Base-by-base conservation (phyloP, 2,888 invertebrate genomes). In the Herminia tarsipennalis region DNA sequence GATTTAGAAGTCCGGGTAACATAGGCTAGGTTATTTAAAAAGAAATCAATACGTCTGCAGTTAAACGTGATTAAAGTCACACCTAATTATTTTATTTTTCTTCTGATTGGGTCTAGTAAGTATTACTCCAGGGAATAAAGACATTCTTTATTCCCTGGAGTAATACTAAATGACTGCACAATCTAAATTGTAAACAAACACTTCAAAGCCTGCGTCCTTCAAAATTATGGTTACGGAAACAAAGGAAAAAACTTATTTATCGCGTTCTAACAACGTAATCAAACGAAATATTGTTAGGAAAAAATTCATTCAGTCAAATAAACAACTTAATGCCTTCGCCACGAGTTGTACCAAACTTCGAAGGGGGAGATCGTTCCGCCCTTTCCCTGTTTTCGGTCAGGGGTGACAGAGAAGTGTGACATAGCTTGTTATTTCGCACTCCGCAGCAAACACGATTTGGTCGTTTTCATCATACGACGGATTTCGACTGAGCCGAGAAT, bases 301-400 rank as follows among this genome's bases (percentile, higher is more conserved):
- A n/a, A 34, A 56, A 65, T 43, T 56, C 57, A 65, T 65, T 39
- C 44, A 49, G 22, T 34, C 46, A 48, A 61, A 61, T 61, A 62
- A 65, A 65, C 62, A 56, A 53, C 17, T 53, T 47, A 37, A 45
- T 49, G 49, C 46, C 10, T 28, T 24, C 18, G 41, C 38, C 52
- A 38, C 40, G 35, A 44, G 35, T 44, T 38, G 37, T 40, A 32
- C 13, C 4, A 12, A 44, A 44, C 30, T 50, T 50, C 22, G n/a
- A 18, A 13, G 32, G 12, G 24, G 8, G 25, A 21, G 32, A 14
- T 30, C 32, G 63, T 18, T 52, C 53, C 74, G 76, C 77, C 76
- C 59, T 73, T 75, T 73, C 62, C 46, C 36, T 75, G 76, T 76
- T 56, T 47, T 39, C 39, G 53, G 58, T 58, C 53, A 56, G 41